A percentile compares a stretch with the other conserved stretches of the same genome.
Evolutionary conservation across 2,888 invertebrate genomes (phyloP).

Genomic region (Hirtodrosophila alboralis): DNA sequence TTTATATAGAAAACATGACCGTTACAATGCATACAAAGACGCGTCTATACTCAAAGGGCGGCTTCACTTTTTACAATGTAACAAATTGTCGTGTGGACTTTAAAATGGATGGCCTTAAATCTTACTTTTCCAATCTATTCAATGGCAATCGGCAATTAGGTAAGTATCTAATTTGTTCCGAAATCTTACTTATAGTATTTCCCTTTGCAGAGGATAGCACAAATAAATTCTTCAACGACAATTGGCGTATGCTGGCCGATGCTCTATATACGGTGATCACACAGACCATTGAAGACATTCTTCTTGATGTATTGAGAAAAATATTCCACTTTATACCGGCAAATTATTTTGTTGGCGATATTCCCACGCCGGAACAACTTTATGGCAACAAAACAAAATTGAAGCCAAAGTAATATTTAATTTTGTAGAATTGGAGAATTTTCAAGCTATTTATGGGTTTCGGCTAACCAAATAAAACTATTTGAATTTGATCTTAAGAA

Average conservation of each 20-base stretch:
- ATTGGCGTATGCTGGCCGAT: conserved; percentile 90
- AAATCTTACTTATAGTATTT: neutral
- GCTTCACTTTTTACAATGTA: conserved; percentile 88
- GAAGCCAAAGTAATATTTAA: conserved; percentile 32
- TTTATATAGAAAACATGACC: conserved; percentile 86
- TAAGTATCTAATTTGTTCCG: too few species aligned
- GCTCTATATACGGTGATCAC: conserved; percentile 89
- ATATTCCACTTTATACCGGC: conserved; percentile 90
- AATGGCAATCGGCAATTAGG: conserved; percentile 90
- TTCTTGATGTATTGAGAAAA: conserved; percentile 87
- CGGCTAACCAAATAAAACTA: conserved; percentile 6
- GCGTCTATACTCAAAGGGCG: conserved; percentile 87
- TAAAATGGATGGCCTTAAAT: conserved; percentile 87
- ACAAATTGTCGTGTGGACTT: conserved; percentile 88
- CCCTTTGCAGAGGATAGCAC: conserved; percentile 88
- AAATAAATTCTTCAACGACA: conserved; percentile 89
- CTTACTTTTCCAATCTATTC: conserved; percentile 89
- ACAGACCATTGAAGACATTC: conserved; percentile 89
- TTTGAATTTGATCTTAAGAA: neutral
- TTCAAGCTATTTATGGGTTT: too few species aligned
- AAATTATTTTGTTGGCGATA: conserved; percentile 88
- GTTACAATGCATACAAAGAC: conserved; percentile 88
- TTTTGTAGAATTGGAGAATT: neutral
- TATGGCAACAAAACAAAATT: conserved; percentile 73
- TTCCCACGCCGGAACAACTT: conserved; percentile 83